Evolutionary conservation across 2,888 invertebrate genomes (phyloP).

Genomic region (Podabrus alpinus): DNA sequence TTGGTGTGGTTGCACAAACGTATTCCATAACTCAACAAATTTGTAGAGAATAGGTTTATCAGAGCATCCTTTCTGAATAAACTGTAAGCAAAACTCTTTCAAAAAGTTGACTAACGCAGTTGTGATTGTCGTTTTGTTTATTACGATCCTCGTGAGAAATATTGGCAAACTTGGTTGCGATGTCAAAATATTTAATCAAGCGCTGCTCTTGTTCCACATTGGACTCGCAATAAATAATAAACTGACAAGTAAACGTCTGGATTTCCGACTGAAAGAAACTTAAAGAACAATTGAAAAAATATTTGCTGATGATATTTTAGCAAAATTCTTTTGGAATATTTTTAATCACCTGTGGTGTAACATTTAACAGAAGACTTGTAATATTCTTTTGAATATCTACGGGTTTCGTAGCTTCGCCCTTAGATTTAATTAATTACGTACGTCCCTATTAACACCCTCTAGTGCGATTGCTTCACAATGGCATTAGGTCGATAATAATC

Average conservation of each 20-base stretch:
- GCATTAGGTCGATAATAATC: no score
- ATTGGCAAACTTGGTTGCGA: constrained; percentile 2
- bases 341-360: not conserved
- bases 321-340: constrained; percentile 14
- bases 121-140: not conserved
- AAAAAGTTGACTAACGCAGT: not conserved
- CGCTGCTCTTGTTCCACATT: constrained; percentile 2
- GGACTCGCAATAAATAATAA: constrained; percentile 9
- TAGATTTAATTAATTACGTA: no score
- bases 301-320: not conserved
- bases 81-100: not conserved
- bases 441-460: no score
- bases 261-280: not conserved
- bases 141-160: not conserved
- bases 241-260: constrained; percentile 11
- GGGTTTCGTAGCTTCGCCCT: no score
- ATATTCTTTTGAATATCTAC: no score
- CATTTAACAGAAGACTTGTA: not conserved
- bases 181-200: not conserved
- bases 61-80: not conserved
- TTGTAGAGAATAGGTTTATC: not conserved
- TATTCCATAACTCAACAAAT: constrained; percentile 3
- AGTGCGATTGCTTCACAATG: no score
- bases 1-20: constrained; percentile 1
- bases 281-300: constrained; percentile 10